phyloP scores from a whole-genome alignment of 2,888 invertebrate species.

The Gibbula magus region DNA sequence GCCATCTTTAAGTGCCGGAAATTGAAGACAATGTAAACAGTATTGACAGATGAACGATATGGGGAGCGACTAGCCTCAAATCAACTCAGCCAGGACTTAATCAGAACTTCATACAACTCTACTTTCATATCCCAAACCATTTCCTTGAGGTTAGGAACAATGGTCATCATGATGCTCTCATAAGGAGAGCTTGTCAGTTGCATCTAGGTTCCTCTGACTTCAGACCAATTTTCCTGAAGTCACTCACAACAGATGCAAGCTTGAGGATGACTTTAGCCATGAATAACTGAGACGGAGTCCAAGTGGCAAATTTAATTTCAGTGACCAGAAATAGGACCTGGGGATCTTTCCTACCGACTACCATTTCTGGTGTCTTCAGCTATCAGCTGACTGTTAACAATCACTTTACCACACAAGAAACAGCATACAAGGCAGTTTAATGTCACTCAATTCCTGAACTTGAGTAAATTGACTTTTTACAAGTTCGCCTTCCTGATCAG shows the following conservation, averaged over 20 bases:
- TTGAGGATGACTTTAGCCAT: background rate
- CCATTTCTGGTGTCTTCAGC: background rate
- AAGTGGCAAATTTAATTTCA: conserved; percentile 9
- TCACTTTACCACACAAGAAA: no score
- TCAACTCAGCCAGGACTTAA: background rate
- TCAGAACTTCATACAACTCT: conserved; percentile 6
- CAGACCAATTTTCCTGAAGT: background rate
- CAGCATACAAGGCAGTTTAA: no score
- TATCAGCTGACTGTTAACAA: no score
- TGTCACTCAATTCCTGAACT: no score
- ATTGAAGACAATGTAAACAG: conserved; percentile 15
- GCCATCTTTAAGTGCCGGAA: conserved; percentile 13
- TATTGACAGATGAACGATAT: conserved; percentile 1
- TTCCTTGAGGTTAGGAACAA: background rate
- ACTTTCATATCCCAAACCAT: background rate
- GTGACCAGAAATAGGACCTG: background rate
- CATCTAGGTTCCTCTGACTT: background rate
- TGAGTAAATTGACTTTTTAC: no score
- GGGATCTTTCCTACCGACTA: background rate
- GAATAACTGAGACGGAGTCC: background rate
- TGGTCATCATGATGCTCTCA: background rate
- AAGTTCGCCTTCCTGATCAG: no score
- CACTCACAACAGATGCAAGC: background rate
- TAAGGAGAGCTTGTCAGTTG: background rate
- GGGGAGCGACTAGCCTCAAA: background rate